Evolutionary conservation across 2,888 invertebrate genomes (phyloP).

Genomic region (Agonopterix heracliana): DNA sequence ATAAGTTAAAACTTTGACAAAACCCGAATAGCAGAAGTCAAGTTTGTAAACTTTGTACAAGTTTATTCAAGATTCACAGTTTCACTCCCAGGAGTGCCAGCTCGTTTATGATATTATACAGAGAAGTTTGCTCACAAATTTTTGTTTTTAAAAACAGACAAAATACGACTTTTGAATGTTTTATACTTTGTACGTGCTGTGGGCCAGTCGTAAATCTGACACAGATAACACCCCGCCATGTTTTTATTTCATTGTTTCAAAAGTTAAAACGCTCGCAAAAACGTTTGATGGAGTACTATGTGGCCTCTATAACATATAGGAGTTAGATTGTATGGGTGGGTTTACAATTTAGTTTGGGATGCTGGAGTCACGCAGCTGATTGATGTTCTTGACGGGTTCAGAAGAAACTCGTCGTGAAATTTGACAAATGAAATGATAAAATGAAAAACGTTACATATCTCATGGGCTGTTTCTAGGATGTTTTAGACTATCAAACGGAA

Average conservation of each 20-base stretch:
- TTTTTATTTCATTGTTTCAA: conserved; percentile 6
- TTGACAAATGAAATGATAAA: too few relatives aligned
- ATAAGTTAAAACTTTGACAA: conserved; percentile 21
- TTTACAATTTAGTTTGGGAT: too few relatives aligned
- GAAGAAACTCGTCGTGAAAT: too few relatives aligned
- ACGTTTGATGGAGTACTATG: too few relatives aligned
- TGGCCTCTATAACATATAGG: neutral
- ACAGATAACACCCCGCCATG: conserved; percentile 1
- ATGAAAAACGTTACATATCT: too few relatives aligned
- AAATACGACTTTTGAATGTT: conserved; percentile 3
- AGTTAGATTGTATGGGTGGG: too few relatives aligned
- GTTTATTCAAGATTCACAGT: conserved; percentile 23
- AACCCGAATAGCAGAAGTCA: conserved; percentile 20
- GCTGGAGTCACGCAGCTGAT: too few relatives aligned
- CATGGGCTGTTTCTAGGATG: too few relatives aligned
- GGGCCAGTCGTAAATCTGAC: conserved; percentile 4
- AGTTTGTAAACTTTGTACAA: conserved; percentile 17
- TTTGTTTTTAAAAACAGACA: conserved; percentile 2
- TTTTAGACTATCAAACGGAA: too few relatives aligned
- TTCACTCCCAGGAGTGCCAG: conserved; percentile 15
- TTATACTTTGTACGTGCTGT: conserved; percentile 3
- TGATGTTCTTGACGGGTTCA: too few relatives aligned
- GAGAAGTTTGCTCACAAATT: conserved; percentile 14
- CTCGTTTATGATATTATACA: conserved; percentile 23
- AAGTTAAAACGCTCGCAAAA: conserved; percentile 3